Percentiles rank a stretch among this genome's conserved stretches.
Conservation (phyloP, 1,140 invertebrate genomes). For the Pseudomyrmex cubaensis region DNA sequence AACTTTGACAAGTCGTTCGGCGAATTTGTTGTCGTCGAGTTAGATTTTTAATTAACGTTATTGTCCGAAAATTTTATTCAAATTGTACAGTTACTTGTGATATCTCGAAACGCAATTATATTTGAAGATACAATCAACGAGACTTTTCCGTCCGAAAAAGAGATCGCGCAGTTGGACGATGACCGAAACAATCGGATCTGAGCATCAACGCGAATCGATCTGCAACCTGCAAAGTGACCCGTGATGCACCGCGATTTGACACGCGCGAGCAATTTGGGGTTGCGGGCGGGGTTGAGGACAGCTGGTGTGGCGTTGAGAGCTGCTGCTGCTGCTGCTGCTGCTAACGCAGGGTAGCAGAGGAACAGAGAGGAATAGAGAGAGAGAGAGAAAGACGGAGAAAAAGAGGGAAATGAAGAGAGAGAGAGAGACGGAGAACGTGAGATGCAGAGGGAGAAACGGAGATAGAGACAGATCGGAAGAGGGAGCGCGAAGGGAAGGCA, state of each 20-base stretch:
- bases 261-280: conserved; percentile 53
- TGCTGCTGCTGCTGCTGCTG: conserved; percentile 56
- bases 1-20: neutral
- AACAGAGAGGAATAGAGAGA: neutral
- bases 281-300: conserved; percentile 68
- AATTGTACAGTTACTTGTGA: neutral
- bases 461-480: conserved; percentile 43
- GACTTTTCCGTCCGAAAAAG: neutral
- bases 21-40: too few relatives aligned
- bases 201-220: conserved; percentile 44
- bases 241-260: conserved; percentile 48
- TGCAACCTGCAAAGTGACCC: conserved; percentile 61
- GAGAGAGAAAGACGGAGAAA: conserved; percentile 38
- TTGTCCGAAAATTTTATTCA: too few relatives aligned
- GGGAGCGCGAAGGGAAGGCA: conserved; percentile 22
- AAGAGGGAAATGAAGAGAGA: neutral
- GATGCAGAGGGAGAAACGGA: conserved; percentile 7
- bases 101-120: neutral
- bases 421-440: conserved; percentile 38
- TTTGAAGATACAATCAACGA: neutral
- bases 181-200: conserved; percentile 34
- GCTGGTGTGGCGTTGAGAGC: conserved; percentile 72
- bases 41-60: too few relatives aligned
- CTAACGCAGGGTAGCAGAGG: conserved; percentile 45
- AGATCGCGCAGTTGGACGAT: neutral